Evolutionary conservation across 2,888 invertebrate genomes (phyloP).

Genomic region (Acleris sparsana): DNA sequence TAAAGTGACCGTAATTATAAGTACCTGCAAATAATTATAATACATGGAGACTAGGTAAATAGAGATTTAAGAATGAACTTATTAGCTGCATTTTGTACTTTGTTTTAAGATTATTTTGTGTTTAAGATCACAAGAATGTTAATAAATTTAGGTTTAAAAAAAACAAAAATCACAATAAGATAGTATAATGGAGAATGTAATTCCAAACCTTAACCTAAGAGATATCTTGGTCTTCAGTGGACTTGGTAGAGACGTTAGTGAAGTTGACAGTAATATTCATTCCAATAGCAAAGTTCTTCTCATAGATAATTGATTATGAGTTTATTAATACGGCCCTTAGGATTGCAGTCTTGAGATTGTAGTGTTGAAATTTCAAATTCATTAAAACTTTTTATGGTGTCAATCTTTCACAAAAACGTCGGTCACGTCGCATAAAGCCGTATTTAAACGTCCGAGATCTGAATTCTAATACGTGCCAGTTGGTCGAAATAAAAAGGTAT

Average conservation of each 20-base stretch:
- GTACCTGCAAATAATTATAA: conserved; percentile 29
- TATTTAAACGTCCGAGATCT: too few species aligned
- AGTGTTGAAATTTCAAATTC: too few species aligned
- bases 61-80: conserved; percentile 25
- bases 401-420: too few species aligned
- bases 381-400: too few species aligned
- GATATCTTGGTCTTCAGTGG: conserved; percentile 1
- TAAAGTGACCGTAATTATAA: conserved; percentile 36
- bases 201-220: neutral
- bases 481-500: conserved; percentile 23
- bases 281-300: conserved; percentile 41
- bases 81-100: conserved; percentile 26
- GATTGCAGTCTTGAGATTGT: too few species aligned
- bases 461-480: neutral
- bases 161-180: neutral
- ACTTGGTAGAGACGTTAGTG: neutral
- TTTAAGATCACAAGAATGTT: conserved; percentile 23
- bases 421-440: neutral
- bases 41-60: conserved; percentile 10
- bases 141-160: conserved; percentile 26
- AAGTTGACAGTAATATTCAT: conserved; percentile 57
- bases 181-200: neutral
- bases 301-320: conserved; percentile 5
- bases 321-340: too few species aligned
- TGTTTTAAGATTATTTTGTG: conserved; percentile 1